Evolutionary conservation across 2,113 vertebrate species (phyloP), one percentile per base, ranked within the genome.

Genomic region (Glaucomys volans): DNA sequence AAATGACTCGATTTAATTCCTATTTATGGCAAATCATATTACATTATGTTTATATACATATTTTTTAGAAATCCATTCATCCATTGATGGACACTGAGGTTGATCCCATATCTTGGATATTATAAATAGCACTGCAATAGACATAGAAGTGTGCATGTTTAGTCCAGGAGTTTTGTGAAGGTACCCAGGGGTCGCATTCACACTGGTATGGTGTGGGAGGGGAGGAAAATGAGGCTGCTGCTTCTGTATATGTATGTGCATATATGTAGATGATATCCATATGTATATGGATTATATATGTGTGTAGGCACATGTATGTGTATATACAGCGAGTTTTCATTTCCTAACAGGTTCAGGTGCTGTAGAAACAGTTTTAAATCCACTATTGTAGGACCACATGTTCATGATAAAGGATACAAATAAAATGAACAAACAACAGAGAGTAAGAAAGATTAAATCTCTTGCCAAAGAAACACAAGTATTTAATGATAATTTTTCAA

Each of bases 301-400:
- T 37, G 18, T 14, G 9, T 47, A 26, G 37, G 64, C 28, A 30
- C 30, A 7, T 44, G 30, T 10, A 28, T 92, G 12, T 24, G 26
- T 17, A 40, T 12, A 40, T 52, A 22, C 50, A 24, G 16, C 77
- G 75, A 62, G n/a, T 88, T 44, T 83, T 84, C 52, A 79, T 30
- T 87, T 89, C 28, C n/a, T 76, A 91, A 69, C 69, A 79, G 26
- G 37, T 77, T 75, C 42, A n/a, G n/a, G 26, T 83, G 30, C 32
- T 74, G 66, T 77, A 72, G 77, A 83, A 83, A 84, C 24, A 83
- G 42, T 62, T 96, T 77, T 64, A 71, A 54, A 84, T 77, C 8
- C 30, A 24, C 18, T 47, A 12, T 32, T 69, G 30, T 87, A 40
- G 17, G 67, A 44, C 24, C 69, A 80, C 87, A 44, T 62, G 57